Base-by-base conservation (phyloP, 1,140 invertebrate genomes). In the Aradophagus sp. region DNA sequence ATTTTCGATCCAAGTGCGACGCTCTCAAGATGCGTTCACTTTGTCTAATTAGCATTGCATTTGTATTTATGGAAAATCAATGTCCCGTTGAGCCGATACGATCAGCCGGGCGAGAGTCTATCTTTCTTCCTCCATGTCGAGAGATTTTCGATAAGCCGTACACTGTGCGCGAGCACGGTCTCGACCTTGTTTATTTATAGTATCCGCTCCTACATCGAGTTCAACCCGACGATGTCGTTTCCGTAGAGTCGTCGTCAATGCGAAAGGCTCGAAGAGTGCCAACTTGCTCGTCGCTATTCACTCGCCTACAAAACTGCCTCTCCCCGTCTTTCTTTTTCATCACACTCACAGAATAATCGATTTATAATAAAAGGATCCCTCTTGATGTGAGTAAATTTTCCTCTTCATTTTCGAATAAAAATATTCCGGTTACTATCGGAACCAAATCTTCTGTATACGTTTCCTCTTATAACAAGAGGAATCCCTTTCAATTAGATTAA, bases 1-100 rank as follows among this genome's bases (percentile, higher is more conserved):
- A 44, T 39, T 44, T 67, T 6, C 58, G 48, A 62, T 59, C 19
- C 15, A 29, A 55, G 16, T 19, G 29, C 55, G 53, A 55, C 65
- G 52, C 48, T 39, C 48, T 36, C 35, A 35, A 58, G 56, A 67
- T 41, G 55, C 55, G 55, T 65, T 55, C 62, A 65, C 62, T 62
- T 61, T 61, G 61, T 56, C 65, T 73, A 73, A 77, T 77, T 77
- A 77, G 73, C 75, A 75, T 75, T 45, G 70, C 73, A 73, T 77
- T 73, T 73, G 66, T 74, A 75, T 75, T 77, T 77, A 77, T 75
- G 65, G 66, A 77, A 75, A 77, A 77, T 74, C 73, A 70, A 75
- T 73, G 73, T 66, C 50, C 62, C 53, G 67, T 65, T 70, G 61
- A 26, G 12, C 50, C 59, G 74, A 76, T 76, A 76, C 42, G 44